A percentile compares a stretch with the other conserved stretches of the same genome.
phyloP scores from a whole-genome alignment of 2,113 vertebrate species.

The Haliaeetus leucogaster region DNA sequence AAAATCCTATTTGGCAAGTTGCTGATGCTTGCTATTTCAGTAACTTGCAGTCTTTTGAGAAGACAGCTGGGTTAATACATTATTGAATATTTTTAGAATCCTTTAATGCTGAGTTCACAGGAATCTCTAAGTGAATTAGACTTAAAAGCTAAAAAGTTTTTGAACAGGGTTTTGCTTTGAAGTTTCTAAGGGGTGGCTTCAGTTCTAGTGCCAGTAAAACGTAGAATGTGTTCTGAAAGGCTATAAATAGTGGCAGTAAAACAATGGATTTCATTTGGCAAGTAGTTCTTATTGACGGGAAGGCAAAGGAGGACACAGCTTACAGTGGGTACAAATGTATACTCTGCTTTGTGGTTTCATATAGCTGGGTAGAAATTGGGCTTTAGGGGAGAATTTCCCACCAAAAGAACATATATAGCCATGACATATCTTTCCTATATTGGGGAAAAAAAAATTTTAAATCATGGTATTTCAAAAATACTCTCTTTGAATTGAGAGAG shows the following conservation, averaged over 20 bases:
- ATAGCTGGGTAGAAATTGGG: not conserved
- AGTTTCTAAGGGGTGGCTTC: not conserved
- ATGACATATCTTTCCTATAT: not conserved
- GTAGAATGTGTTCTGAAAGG: not conserved
- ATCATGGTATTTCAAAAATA: not conserved
- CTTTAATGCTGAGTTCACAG: slow-evolving; percentile 60
- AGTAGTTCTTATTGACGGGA: not conserved
- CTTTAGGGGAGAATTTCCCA: not conserved
- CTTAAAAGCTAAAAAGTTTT: slow-evolving; percentile 38
- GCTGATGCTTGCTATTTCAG: slow-evolving; percentile 49
- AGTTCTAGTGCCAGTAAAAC: not conserved
- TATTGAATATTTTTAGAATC: slow-evolving; percentile 60
- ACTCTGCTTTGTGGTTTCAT: not conserved
- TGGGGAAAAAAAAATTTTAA: not conserved
- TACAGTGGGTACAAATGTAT: not conserved
- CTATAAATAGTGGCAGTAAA: not conserved
- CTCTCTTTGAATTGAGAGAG: not conserved
- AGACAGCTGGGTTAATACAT: slow-evolving; percentile 50
- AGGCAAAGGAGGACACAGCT: not conserved
- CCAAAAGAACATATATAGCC: not conserved
- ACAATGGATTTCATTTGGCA: not conserved
- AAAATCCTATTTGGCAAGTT: slow-evolving; percentile 23
- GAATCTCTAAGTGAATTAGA: slow-evolving; percentile 5
- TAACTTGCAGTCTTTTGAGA: slow-evolving; percentile 12
- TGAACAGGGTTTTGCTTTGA: slow-evolving; percentile 24